Conservation (phyloP, 2,888 invertebrate species). For the Melinaea marsaeus region DNA sequence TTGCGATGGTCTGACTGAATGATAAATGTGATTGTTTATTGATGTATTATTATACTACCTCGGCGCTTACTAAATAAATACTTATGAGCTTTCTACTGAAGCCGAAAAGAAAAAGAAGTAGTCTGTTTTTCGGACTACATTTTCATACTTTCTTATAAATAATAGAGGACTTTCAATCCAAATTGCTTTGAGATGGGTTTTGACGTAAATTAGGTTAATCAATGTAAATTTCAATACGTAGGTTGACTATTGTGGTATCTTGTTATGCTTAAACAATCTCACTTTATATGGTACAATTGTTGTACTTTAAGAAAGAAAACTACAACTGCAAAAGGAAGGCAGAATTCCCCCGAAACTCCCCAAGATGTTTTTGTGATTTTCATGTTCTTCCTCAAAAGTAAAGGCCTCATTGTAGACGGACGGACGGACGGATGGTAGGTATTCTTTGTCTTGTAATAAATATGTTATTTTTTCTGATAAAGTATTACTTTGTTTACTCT, state of each 20-base stretch:
- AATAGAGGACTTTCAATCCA: conserved; percentile 41
- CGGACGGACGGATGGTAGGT: conserved; percentile 7
- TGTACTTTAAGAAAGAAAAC: not conserved
- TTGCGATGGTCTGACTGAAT: conserved; percentile 26
- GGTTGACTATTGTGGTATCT: not conserved
- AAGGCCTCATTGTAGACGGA: conserved; percentile 12
- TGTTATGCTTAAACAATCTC: not conserved
- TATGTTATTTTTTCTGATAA: conserved; percentile 7
- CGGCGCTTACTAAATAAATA: conserved; percentile 18
- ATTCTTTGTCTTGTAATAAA: conserved; percentile 17
- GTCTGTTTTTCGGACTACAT: conserved; percentile 45
- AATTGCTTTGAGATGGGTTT: conserved; percentile 22
- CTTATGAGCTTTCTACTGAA: conserved; percentile 16
- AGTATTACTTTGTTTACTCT: conserved; percentile 14
- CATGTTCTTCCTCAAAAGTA: conserved; percentile 32
- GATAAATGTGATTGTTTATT: conserved; percentile 3
- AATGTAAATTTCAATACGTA: conserved; percentile 14
- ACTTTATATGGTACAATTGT: too few relatives aligned
- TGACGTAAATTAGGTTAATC: conserved; percentile 20
- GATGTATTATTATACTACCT: conserved; percentile 10
- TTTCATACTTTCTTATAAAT: conserved; percentile 59
- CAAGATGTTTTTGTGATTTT: conserved; percentile 48
- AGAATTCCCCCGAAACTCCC: conserved; percentile 37
- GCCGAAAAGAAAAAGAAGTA: conserved; percentile 16
- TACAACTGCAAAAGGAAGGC: conserved; percentile 35